These are phyloP conservation scores for Atta colombica DNA, from an alignment of 1,140 invertebrate species.

Conservation along the genomic window DNA sequence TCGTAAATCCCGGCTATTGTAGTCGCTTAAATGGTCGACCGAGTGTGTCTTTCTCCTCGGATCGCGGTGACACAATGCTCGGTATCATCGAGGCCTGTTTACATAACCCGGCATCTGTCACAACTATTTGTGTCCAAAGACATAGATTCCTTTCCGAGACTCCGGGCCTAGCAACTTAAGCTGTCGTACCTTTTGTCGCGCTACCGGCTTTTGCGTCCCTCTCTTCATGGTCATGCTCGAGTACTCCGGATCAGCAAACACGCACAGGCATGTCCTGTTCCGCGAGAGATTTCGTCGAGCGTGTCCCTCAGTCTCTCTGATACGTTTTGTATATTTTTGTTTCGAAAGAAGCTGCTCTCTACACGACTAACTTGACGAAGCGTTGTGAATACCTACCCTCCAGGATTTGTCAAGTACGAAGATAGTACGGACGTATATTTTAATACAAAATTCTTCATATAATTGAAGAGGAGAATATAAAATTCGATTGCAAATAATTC, in stretches of 20 bases:
- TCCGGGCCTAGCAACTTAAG: slow-evolving; percentile 65
- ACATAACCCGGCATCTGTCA: slow-evolving; percentile 83
- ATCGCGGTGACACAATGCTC: slow-evolving; percentile 77
- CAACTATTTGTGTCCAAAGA: slow-evolving; percentile 80
- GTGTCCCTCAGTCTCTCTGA: slow-evolving; percentile 30
- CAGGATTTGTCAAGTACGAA: slow-evolving; percentile 44
- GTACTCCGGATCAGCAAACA: slow-evolving; percentile 76
- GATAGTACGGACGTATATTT: neutral
- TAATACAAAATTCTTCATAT: neutral
- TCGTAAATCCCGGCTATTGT: slow-evolving; percentile 80
- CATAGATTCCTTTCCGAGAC: slow-evolving; percentile 72
- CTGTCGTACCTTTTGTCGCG: slow-evolving; percentile 74
- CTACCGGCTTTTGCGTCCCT: slow-evolving; percentile 70
- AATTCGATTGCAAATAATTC: neutral
- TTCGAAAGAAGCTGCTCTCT: slow-evolving; percentile 45
- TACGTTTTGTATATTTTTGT: slow-evolving; percentile 59
- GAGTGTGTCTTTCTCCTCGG: slow-evolving; percentile 46
- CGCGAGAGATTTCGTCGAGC: slow-evolving; percentile 45
- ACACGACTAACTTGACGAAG: slow-evolving; percentile 20
- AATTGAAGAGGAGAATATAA: neutral
- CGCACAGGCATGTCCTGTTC: slow-evolving; percentile 60
- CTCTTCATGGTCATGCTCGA: slow-evolving; percentile 73
- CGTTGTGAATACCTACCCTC: slow-evolving; percentile 3
- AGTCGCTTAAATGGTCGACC: slow-evolving; percentile 73
- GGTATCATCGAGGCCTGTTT: slow-evolving; percentile 75